These are phyloP conservation scores for Meganola albula DNA, from an alignment of 2,888 invertebrate genomes.

Conservation along the genomic window DNA sequence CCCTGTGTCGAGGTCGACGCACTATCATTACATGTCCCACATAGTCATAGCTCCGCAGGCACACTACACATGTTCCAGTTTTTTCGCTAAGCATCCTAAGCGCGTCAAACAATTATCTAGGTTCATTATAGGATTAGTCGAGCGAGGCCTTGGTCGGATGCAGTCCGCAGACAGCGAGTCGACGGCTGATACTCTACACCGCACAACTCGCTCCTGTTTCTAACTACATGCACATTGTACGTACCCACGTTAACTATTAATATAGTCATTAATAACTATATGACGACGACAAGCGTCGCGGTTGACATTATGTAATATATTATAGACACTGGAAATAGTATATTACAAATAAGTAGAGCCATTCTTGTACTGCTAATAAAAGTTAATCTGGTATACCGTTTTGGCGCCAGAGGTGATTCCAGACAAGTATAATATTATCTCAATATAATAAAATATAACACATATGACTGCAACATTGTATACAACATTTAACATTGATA, in stretches of 20 bases:
- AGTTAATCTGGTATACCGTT: no score
- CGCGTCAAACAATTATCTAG: constrained; percentile 19
- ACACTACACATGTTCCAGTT: constrained; percentile 37
- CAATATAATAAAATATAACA: no score
- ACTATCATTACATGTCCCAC: constrained; percentile 34
- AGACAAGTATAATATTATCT: no score
- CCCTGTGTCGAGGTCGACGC: constrained; percentile 30
- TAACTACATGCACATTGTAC: constrained; percentile 25
- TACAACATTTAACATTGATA: no score
- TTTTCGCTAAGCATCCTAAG: constrained; percentile 27
- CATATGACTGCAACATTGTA: no score
- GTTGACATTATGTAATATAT: constrained; percentile 15
- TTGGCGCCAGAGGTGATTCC: no score
- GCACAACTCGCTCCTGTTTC: constrained; percentile 34
- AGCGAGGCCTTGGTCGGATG: constrained; percentile 27
- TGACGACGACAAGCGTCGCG: constrained; percentile 18
- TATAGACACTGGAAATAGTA: constrained; percentile 15
- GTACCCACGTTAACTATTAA: constrained; percentile 15
- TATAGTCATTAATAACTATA: constrained; percentile 22
- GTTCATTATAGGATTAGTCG: constrained; percentile 30
- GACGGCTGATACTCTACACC: constrained; percentile 33
- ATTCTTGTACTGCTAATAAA: no score
- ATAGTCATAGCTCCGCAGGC: constrained; percentile 28
- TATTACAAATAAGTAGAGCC: no score
- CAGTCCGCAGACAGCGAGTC: constrained; percentile 42